These are phyloP conservation scores for Globodera ellingtonae DNA, from an alignment of 1,140 invertebrate genomes.

Conservation along the genomic window DNA sequence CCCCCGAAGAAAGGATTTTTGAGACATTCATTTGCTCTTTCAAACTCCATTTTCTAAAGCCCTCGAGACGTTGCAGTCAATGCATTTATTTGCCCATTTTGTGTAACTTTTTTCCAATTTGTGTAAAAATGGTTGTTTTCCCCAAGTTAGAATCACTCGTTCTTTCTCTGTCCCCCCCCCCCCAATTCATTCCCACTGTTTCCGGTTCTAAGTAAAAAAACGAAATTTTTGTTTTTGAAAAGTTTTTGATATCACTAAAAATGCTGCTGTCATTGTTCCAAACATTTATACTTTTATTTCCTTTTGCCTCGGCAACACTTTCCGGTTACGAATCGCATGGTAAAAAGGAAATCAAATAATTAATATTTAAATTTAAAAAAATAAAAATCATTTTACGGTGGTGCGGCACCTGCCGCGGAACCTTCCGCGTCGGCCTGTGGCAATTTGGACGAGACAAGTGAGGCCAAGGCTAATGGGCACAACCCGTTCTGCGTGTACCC, in stretches of 20 bases:
- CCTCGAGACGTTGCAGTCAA: too few relatives aligned
- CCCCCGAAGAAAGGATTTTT: too few relatives aligned
- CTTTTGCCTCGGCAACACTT: background rate
- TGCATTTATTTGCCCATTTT: background rate
- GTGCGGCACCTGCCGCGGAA: background rate
- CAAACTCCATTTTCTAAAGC: too few relatives aligned
- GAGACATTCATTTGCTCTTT: too few relatives aligned
- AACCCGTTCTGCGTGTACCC: constrained; percentile 31
- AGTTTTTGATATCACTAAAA: background rate
- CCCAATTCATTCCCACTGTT: background rate
- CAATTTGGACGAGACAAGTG: constrained; percentile 21
- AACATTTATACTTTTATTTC: background rate
- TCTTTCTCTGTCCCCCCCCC: too few relatives aligned
- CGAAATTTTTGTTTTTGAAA: background rate
- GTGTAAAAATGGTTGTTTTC: background rate
- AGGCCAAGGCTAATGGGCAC: constrained; percentile 25
- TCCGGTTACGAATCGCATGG: background rate
- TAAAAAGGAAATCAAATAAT: background rate
- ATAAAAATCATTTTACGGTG: background rate
- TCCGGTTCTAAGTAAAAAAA: background rate
- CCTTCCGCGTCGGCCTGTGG: background rate
- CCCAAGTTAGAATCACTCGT: background rate
- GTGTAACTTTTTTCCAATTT: background rate
- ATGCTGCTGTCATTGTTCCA: background rate
- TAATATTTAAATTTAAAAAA: too few relatives aligned